These are phyloP conservation scores for Equus quagga DNA, from an alignment of 2,113 vertebrate genomes.

Conservation along the genomic window DNA sequence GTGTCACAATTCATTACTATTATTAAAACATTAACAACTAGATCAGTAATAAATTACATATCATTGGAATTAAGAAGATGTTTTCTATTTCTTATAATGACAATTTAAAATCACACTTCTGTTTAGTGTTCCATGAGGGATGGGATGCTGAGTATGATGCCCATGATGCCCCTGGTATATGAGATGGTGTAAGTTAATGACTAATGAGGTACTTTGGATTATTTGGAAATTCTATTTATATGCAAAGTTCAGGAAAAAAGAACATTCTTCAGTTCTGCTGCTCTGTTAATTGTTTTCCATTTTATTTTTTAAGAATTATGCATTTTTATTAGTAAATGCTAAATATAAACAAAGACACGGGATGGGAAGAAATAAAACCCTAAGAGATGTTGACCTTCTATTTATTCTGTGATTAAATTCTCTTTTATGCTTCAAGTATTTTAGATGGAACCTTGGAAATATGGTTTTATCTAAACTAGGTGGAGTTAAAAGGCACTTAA, in stretches of 20 bases:
- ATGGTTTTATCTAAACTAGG: not conserved
- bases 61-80: not conserved
- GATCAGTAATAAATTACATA: not conserved
- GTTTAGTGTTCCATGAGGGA: not conserved
- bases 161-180: not conserved
- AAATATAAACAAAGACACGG: not conserved
- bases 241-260: not conserved
- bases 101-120: not conserved
- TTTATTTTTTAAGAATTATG: not conserved
- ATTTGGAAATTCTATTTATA: not conserved
- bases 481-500: not conserved
- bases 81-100: not conserved
- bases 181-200: not conserved
- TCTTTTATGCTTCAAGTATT: not conserved
- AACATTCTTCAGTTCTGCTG: not conserved
- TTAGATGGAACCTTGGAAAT: not conserved
- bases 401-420: not conserved
- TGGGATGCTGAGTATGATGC: not conserved
- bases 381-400: not conserved
- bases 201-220: not conserved
- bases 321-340: not conserved
- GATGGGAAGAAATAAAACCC: not conserved
- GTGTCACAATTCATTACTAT: not conserved
- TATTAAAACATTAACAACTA: not conserved
- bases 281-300: not conserved